A percentile compares a stretch with the other conserved stretches of the same genome.
phyloP scores from a whole-genome alignment of 2,797 vertebrate species.

The Hephaestus fuliginosus region DNA sequence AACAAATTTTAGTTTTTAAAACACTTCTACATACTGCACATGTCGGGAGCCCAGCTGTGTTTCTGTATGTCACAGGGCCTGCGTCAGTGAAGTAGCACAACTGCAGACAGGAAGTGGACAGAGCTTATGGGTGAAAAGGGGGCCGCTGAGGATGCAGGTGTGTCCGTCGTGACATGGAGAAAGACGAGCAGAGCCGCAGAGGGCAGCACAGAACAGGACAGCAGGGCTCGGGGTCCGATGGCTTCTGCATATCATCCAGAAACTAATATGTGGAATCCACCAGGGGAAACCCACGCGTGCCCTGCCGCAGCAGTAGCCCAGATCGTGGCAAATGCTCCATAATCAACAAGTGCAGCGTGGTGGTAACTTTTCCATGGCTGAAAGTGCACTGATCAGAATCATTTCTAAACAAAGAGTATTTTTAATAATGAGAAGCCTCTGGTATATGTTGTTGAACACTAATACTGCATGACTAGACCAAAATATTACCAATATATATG shows the following conservation, averaged over 20 bases:
- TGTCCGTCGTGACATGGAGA: conserved; percentile 82
- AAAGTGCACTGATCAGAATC: neutral
- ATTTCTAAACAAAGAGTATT: neutral
- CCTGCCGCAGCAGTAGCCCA: conserved; percentile 26
- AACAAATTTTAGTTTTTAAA: neutral
- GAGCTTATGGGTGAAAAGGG: conserved; percentile 26
- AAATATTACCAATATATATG: too few species aligned
- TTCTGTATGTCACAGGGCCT: conserved; percentile 2
- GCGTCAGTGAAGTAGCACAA: conserved; percentile 7
- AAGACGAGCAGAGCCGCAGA: conserved; percentile 35
- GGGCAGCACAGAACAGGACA: conserved; percentile 46
- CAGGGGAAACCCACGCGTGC: conserved; percentile 40
- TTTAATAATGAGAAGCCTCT: neutral
- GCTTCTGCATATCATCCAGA: conserved; percentile 61
- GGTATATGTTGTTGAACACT: neutral
- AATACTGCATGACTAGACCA: neutral
- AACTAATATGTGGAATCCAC: conserved; percentile 29
- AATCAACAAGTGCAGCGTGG: conserved; percentile 30
- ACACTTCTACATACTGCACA: neutral
- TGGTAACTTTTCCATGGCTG: neutral
- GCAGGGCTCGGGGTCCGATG: conserved; percentile 30
- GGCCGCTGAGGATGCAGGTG: conserved; percentile 85
- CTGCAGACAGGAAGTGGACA: conserved; percentile 57
- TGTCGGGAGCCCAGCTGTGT: conserved; percentile 6
- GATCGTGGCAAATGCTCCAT: conserved; percentile 38